phyloP scores from a whole-genome alignment of 1,140 invertebrate genomes.

The Bombyx mori region ASM3026992v2 NC_085110.1:17331001-17331500 shows the following conservation, averaged over 20 bases:
- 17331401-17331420: slow-evolving; percentile 33
- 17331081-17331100: slow-evolving; percentile 70
- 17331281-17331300: slow-evolving; percentile 59
- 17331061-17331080: slow-evolving; percentile 63
- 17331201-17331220: slow-evolving; percentile 71
- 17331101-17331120: slow-evolving; percentile 73
- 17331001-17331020: slow-evolving; percentile 73
- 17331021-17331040: slow-evolving; percentile 71
- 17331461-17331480: slow-evolving; percentile 54
- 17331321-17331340: slow-evolving; percentile 52
- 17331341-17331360: slow-evolving; percentile 52
- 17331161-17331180: slow-evolving; percentile 62
- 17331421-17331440: slow-evolving; percentile 31
- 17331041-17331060: slow-evolving; percentile 70
- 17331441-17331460: slow-evolving; percentile 45
- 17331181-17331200: slow-evolving; percentile 67
- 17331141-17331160: slow-evolving; percentile 73
- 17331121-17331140: slow-evolving; percentile 70
- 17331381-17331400: slow-evolving; percentile 48
- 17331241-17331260: slow-evolving; percentile 54
- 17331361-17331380: slow-evolving; percentile 57
- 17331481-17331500: slow-evolving; percentile 38
- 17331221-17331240: slow-evolving; percentile 45
- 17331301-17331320: slow-evolving; percentile 55
- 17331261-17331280: slow-evolving; percentile 59